A percentile compares a stretch with the other conserved stretches of the same genome.
phyloP scores from a whole-genome alignment of 2,113 vertebrate genomes.

The Elachura formosa region DNA sequence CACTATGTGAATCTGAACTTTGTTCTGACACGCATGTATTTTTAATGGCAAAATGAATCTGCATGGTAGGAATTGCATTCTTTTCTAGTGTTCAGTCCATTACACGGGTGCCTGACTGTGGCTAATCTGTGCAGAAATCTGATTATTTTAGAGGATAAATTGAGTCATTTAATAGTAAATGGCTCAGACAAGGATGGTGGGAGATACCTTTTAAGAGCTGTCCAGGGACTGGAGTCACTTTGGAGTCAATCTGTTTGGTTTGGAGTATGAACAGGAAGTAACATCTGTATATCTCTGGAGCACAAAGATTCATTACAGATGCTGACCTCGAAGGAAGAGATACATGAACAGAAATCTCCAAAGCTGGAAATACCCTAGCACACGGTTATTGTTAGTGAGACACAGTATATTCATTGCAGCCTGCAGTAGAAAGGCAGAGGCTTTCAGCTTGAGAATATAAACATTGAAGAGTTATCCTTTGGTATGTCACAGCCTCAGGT shows the following conservation, averaged over 20 bases:
- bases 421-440: neutral
- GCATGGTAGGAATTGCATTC: neutral
- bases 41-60: neutral
- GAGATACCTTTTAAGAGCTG: neutral
- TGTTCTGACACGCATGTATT: neutral
- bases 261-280: neutral
- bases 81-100: neutral
- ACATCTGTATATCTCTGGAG: neutral
- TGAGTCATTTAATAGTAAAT: neutral
- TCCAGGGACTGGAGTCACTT: neutral
- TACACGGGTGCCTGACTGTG: neutral
- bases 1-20: neutral
- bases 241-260: neutral
- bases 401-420: neutral
- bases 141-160: neutral
- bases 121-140: neutral
- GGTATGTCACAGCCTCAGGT: neutral
- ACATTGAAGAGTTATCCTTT: neutral
- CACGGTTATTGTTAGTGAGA: neutral
- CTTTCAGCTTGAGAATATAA: neutral
- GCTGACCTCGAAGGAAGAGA: neutral
- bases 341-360: neutral
- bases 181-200: neutral
- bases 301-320: neutral
- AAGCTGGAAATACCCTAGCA: neutral